Conservation (phyloP, 64 coral and sea anemone genomes). For the Acropora tenuis region DNA sequence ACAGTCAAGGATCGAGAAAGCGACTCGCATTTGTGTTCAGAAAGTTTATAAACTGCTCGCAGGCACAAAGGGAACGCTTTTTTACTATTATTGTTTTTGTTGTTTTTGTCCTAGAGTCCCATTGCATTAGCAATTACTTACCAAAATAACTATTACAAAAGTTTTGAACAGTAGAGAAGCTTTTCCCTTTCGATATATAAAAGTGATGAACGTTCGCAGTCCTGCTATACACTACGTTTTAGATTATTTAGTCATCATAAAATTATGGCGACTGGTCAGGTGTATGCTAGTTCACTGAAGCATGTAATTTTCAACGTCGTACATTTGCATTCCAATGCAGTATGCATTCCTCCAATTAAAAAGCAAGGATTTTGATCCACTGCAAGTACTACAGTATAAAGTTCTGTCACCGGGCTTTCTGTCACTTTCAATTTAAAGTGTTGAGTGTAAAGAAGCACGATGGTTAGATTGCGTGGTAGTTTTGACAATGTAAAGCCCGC, state of each 20-base stretch:
- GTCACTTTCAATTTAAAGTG: neutral
- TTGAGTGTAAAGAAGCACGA: neutral
- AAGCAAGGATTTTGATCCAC: neutral
- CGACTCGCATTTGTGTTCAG: too few species aligned
- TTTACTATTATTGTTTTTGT: too few species aligned
- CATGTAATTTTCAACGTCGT: neutral
- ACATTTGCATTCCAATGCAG: neutral
- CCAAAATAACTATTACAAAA: neutral
- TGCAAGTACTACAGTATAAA: neutral
- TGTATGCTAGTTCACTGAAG: neutral
- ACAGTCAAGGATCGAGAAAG: too few species aligned
- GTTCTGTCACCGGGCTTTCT: neutral
- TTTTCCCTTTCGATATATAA: neutral
- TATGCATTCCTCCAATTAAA: neutral
- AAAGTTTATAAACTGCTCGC: too few species aligned
- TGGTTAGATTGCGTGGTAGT: too few species aligned
- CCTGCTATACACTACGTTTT: neutral
- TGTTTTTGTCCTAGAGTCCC: too few species aligned
- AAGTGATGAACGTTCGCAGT: neutral
- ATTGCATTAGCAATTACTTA: too few species aligned
- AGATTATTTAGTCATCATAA: neutral
- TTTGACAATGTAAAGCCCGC: too few species aligned
- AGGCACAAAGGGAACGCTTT: too few species aligned
- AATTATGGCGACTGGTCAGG: neutral
- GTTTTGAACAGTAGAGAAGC: too few species aligned